Evolutionary conservation across 1,140 invertebrate genomes (phyloP), one percentile per base, ranked within the genome.

Genomic region (Dolichoris vasculosae): DNA sequence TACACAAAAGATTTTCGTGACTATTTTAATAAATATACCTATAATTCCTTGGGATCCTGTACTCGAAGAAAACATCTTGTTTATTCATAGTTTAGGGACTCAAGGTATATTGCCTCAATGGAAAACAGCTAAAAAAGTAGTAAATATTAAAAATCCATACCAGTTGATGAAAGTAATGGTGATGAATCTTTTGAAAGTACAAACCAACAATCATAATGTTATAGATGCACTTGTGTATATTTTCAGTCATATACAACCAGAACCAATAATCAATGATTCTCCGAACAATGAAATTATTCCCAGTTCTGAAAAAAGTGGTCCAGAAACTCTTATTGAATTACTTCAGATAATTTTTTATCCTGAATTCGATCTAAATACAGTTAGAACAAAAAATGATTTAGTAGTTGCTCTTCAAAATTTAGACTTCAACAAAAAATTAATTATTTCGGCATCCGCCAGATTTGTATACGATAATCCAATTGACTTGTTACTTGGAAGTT

Each of bases 11-110:
- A 63, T 79, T 40, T 79, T 79, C 17, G 35, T 17, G 13, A 17
- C 11, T 38, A 79, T 79, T 63, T 63, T 79, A 59, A 30, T 40
- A n/a, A 79, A 79, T 79, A 40, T 79, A 26, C 77, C 77, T 64
- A 79, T 79, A n/a, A 64, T 35, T 35, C 77, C 77, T 1, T 23
- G 63, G 35, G 77, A 79, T 40, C 77, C 77, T 8, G 48, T 79
- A 15, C 77, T 79, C 15, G 77, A 64, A 3, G 77, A 26, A 17
- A 38, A 79, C 30, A 30, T 80, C 15, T 20, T 80, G 11, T 80
- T 40, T 43, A 80, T 80, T 63, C 30, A 30, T 30, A 23, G 46
- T 11, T 40, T 80, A 17, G 78, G 23, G 26, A 46, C 30, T 26
- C 8, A 67, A 43, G 30, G 7, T 43, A 26, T 32, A 20, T 13